Evolutionary conservation across 2,888 invertebrate genomes (phyloP).

Genomic region (Byasa hedistus): DNA sequence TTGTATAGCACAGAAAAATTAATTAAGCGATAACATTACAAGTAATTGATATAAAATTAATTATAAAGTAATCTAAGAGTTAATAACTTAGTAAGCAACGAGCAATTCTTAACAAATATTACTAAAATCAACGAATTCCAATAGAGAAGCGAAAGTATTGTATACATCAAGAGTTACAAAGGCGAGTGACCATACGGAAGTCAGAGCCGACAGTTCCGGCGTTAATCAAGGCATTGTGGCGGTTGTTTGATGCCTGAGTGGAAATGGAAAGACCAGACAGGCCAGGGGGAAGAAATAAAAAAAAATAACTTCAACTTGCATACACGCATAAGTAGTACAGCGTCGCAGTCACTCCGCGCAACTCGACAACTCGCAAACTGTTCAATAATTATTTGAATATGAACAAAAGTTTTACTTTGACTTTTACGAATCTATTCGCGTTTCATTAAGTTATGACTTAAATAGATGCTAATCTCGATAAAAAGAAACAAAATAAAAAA

Average conservation of each 20-base stretch:
- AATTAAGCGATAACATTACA: background rate
- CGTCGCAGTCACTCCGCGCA: slow-evolving; percentile 42
- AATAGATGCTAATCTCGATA: no score
- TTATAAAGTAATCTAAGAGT: no score
- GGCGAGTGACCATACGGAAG: slow-evolving; percentile 33
- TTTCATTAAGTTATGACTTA: background rate
- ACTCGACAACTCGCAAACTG: slow-evolving; percentile 18
- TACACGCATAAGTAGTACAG: slow-evolving; percentile 66
- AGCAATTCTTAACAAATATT: no score
- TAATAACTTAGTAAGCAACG: no score
- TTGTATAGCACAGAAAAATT: background rate
- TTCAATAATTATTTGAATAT: slow-evolving; percentile 1
- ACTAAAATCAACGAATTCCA: background rate
- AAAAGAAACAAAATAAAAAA: no score
- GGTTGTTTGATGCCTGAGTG: slow-evolving; percentile 63
- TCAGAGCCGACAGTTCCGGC: slow-evolving; percentile 40
- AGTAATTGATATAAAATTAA: no score
- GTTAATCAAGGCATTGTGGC: slow-evolving; percentile 69
- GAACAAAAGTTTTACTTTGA: background rate
- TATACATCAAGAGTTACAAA: slow-evolving; percentile 30
- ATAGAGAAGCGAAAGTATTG: background rate
- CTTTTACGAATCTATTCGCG: background rate
- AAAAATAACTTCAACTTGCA: slow-evolving; percentile 68
- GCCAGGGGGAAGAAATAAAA: slow-evolving; percentile 71
- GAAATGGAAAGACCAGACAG: slow-evolving; percentile 71